These are phyloP conservation scores for Xylota segnis DNA, from an alignment of 2,888 invertebrate genomes.

Conservation along the genomic window DNA sequence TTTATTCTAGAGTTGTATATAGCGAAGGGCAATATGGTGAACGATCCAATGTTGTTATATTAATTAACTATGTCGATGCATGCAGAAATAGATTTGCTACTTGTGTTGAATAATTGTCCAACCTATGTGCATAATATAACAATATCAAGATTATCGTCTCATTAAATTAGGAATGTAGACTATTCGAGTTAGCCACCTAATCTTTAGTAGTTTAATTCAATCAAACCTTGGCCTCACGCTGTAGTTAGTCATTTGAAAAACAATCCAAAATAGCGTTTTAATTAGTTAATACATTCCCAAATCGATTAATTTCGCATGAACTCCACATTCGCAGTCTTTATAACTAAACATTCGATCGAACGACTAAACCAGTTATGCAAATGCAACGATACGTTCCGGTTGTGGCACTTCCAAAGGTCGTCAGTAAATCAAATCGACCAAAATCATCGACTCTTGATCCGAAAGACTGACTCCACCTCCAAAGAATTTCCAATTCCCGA, in stretches of 20 bases:
- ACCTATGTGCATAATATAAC: too few relatives aligned
- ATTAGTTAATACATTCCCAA: conserved; percentile 5
- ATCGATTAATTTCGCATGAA: conserved; percentile 1
- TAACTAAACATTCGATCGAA: neutral
- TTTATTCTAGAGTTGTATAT: too few relatives aligned
- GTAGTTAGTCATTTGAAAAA: neutral
- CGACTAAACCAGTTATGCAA: conserved; percentile 15
- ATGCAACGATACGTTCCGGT: neutral
- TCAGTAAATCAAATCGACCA: conserved; percentile 16
- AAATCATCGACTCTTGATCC: conserved; percentile 14
- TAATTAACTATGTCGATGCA: too few relatives aligned
- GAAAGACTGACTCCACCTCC: conserved; percentile 10
- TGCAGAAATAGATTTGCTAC: too few relatives aligned
- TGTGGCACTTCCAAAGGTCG: conserved; percentile 5
- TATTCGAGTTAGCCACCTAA: neutral
- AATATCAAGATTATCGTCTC: neutral
- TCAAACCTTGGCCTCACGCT: neutral
- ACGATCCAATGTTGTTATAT: too few relatives aligned
- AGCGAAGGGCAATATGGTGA: too few relatives aligned
- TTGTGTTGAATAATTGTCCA: too few relatives aligned
- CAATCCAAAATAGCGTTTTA: neutral
- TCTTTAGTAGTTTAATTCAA: neutral
- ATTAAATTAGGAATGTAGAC: conserved; percentile 10
- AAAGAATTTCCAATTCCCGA: neutral
- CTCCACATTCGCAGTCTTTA: neutral